phyloP scores from a whole-genome alignment of 2,797 vertebrate species.

The Ctenosaura bakeri region DNA sequence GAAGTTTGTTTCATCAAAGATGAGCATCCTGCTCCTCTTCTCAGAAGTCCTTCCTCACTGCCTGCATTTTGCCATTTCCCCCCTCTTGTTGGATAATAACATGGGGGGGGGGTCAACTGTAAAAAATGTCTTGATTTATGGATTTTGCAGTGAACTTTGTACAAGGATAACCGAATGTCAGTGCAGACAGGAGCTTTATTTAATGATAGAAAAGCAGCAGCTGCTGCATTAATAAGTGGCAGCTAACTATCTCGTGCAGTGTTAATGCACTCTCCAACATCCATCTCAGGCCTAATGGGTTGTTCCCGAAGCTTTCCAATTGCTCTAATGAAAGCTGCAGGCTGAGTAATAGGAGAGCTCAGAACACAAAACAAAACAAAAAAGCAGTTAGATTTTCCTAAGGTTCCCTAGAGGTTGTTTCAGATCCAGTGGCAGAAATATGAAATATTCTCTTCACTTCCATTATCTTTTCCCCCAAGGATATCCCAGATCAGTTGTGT shows the following conservation, averaged over 20 bases:
- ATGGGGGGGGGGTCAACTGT: not conserved
- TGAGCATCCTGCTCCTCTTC: not conserved
- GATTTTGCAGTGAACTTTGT: conserved; percentile 23
- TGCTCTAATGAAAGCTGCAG: conserved; percentile 34
- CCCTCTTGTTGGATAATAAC: not conserved
- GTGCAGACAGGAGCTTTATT: not conserved
- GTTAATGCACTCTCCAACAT: conserved; percentile 37
- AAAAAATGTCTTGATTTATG: conserved; percentile 32
- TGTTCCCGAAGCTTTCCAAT: conserved; percentile 31
- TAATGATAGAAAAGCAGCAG: conserved; percentile 27
- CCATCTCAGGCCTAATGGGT: conserved; percentile 39
- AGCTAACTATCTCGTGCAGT: conserved; percentile 31
- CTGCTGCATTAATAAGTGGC: conserved; percentile 38
- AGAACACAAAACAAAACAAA: not conserved
- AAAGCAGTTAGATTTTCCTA: conserved; percentile 16
- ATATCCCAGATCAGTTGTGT: not conserved
- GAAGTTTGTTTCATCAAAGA: not conserved
- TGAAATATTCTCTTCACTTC: not conserved
- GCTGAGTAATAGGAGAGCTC: not conserved
- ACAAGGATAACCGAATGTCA: conserved; percentile 41
- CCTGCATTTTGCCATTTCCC: not conserved
- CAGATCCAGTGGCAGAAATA: not conserved
- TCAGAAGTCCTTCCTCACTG: not conserved
- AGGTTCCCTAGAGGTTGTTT: not conserved
- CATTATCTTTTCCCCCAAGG: not conserved